These are phyloP conservation scores for Pseudomyrmex pallidus DNA, from an alignment of 1,140 invertebrate genomes.

Conservation along the genomic window DNA sequence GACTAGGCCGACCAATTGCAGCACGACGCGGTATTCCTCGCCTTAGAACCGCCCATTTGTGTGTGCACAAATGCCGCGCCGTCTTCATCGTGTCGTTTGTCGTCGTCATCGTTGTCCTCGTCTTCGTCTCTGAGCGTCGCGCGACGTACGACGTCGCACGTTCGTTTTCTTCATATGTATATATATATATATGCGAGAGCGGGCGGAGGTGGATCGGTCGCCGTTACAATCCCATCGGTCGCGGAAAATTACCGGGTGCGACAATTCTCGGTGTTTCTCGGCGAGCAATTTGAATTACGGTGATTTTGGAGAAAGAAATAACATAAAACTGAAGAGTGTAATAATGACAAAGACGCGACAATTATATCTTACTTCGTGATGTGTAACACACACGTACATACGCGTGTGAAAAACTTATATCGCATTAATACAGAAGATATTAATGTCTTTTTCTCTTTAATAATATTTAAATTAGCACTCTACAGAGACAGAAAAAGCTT, in stretches of 20 bases:
- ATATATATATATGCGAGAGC: background rate
- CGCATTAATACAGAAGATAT: too few species aligned
- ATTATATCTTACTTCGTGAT: too few species aligned
- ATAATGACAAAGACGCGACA: too few species aligned
- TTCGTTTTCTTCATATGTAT: background rate
- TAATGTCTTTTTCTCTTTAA: background rate
- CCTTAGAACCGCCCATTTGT: constrained; percentile 78
- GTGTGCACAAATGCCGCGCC: constrained; percentile 73
- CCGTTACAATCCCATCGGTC: constrained; percentile 53
- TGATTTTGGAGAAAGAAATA: background rate
- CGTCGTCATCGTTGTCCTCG: constrained; percentile 32
- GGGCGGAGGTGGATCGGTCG: constrained; percentile 19
- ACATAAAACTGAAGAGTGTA: background rate
- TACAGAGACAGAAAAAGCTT: background rate
- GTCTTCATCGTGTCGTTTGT: constrained; percentile 31
- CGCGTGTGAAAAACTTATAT: too few species aligned
- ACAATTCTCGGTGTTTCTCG: background rate
- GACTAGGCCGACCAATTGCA: constrained; percentile 79
- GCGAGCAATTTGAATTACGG: background rate
- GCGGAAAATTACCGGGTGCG: constrained; percentile 70
- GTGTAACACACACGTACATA: too few species aligned
- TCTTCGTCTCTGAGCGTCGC: constrained; percentile 28
- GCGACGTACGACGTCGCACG: constrained; percentile 25
- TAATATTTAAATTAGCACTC: background rate
- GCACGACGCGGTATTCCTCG: constrained; percentile 62